Evolutionary conservation across 2,797 vertebrate genomes (phyloP).

Genomic region (Mionectes olivaceus): DNA sequence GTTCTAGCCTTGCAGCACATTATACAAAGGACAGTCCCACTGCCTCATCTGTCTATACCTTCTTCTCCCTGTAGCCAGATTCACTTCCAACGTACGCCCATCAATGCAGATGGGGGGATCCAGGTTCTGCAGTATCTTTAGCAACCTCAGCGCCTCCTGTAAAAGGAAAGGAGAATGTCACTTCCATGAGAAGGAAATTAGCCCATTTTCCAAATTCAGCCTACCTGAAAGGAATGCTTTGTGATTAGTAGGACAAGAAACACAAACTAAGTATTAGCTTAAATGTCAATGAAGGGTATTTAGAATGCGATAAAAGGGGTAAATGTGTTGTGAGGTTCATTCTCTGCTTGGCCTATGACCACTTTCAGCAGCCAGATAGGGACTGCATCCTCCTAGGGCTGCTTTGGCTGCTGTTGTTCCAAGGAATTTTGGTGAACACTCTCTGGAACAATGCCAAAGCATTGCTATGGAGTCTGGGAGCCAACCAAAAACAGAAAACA

Average conservation of each 20-base stretch:
- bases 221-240: not conserved
- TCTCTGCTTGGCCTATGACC: not conserved
- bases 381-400: not conserved
- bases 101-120: slow-evolving; percentile 90
- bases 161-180: slow-evolving; percentile 36
- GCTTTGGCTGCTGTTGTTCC: not conserved
- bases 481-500: not conserved
- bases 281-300: not conserved
- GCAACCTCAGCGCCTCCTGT: slow-evolving; percentile 92
- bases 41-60: slow-evolving; percentile 65
- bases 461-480: not conserved
- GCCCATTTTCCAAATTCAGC: not conserved
- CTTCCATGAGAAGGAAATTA: not conserved
- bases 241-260: not conserved
- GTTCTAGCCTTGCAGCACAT: not conserved
- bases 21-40: not conserved
- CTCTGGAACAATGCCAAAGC: not conserved
- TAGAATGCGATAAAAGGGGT: not conserved
- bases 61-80: slow-evolving; percentile 86
- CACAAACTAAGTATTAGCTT: not conserved
- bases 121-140: slow-evolving; percentile 89
- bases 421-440: not conserved
- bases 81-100: slow-evolving; percentile 91
- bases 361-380: not conserved
- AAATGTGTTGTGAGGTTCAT: not conserved